Conservation (phyloP, 1,140 invertebrate genomes). For the Microplitis mediator region DNA sequence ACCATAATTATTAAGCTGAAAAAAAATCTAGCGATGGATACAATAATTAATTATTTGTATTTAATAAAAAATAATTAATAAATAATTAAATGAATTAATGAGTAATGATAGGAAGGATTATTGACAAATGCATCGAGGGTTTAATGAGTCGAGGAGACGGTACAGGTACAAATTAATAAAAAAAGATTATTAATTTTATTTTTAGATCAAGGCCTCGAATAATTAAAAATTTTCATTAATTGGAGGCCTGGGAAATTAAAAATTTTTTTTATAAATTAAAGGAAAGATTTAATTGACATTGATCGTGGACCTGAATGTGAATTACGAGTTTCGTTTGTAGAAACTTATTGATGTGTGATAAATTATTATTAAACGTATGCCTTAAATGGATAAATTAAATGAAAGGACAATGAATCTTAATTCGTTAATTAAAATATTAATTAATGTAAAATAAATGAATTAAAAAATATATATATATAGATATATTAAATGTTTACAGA, state of each 20-base stretch:
- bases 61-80: neutral
- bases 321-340: slow-evolving; percentile 7
- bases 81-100: neutral
- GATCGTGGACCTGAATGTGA: slow-evolving; percentile 13
- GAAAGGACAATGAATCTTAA: neutral
- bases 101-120: neutral
- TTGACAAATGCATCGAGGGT: neutral
- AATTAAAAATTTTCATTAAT: neutral
- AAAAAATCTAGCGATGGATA: neutral
- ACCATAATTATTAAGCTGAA: slow-evolving; percentile 43
- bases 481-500: neutral
- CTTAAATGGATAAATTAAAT: slow-evolving; percentile 3
- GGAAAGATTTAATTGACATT: neutral
- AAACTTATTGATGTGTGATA: slow-evolving; percentile 13
- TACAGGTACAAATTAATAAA: too few species aligned
- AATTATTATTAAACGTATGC: slow-evolving; percentile 16
- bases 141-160: too few species aligned
- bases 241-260: neutral
- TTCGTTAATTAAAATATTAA: neutral
- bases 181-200: too few species aligned
- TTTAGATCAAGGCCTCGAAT: neutral
- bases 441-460: neutral
- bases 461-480: too few species aligned
- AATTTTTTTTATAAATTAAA: neutral
- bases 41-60: neutral